Conservation (phyloP, 92 coral and sea anemone species). For the Hydrozoanthus gracilis region DNA sequence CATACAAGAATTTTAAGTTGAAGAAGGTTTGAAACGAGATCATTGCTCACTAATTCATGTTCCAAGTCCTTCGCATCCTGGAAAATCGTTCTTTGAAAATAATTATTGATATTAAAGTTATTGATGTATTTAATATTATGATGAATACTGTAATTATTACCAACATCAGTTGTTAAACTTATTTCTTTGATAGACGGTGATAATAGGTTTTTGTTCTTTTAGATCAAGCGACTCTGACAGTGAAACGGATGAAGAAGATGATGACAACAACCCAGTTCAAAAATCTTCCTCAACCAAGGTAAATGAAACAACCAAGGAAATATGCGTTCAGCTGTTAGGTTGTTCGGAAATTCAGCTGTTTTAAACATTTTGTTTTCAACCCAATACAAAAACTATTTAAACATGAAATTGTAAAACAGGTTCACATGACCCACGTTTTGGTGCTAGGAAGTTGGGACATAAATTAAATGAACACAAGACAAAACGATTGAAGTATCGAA, state of each 20-base stretch:
- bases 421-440: no score
- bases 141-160: not conserved
- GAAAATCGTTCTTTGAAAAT: no score
- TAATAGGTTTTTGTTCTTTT: not conserved
- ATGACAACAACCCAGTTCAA: not conserved
- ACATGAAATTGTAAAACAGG: no score
- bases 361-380: not conserved
- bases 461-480: not conserved
- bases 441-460: no score
- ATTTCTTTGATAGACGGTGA: not conserved
- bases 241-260: slow-evolving; percentile 6
- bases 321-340: not conserved
- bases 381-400: no score
- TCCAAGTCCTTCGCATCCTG: no score
- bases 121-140: not conserved
- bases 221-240: slow-evolving; percentile 47
- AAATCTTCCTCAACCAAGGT: slow-evolving; percentile 11
- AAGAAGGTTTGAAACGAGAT: not conserved
- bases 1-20: not conserved
- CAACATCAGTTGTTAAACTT: not conserved
- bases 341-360: not conserved
- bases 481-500: no score
- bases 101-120: no score
- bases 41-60: not conserved
- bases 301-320: not conserved